phyloP scores from a whole-genome alignment of 2,797 vertebrate species.

The Acanthis flammea region DNA sequence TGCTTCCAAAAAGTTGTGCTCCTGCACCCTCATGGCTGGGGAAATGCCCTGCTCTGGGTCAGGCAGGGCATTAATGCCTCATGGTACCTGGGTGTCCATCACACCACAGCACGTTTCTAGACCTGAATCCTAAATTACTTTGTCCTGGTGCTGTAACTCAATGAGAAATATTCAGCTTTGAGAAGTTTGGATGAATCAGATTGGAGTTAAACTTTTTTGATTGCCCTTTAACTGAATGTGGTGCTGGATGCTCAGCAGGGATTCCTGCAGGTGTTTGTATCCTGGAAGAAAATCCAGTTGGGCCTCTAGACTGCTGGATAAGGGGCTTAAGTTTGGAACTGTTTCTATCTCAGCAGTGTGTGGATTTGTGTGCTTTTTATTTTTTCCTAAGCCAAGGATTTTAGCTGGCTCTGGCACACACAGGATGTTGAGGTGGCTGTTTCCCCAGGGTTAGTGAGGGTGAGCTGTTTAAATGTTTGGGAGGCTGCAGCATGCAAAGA shows the following conservation, averaged over 20 bases:
- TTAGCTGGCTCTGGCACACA: fast-evolving
- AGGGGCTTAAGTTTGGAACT: neutral
- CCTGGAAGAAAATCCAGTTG: neutral
- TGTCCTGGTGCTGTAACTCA: neutral
- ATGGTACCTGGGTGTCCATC: neutral
- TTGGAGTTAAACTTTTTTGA: neutral
- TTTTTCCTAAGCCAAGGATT: neutral
- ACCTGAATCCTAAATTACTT: neutral
- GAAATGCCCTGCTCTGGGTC: neutral
- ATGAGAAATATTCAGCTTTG: neutral
- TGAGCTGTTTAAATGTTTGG: neutral
- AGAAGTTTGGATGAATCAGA: neutral
- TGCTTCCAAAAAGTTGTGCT: neutral
- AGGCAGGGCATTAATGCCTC: neutral
- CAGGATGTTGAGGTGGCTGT: neutral
- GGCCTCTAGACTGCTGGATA: neutral
- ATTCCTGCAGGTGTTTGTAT: neutral
- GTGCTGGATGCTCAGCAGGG: neutral
- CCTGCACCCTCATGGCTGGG: neutral
- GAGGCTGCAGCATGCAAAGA: neutral
- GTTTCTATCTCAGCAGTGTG: fast-evolving
- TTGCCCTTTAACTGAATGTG: neutral
- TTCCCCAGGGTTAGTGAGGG: neutral
- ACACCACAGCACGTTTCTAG: fast-evolving
- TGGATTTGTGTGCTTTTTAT: neutral